These are phyloP conservation scores for Volucella bombylans DNA, from an alignment of 2,888 invertebrate genomes.

Conservation along the genomic window DNA sequence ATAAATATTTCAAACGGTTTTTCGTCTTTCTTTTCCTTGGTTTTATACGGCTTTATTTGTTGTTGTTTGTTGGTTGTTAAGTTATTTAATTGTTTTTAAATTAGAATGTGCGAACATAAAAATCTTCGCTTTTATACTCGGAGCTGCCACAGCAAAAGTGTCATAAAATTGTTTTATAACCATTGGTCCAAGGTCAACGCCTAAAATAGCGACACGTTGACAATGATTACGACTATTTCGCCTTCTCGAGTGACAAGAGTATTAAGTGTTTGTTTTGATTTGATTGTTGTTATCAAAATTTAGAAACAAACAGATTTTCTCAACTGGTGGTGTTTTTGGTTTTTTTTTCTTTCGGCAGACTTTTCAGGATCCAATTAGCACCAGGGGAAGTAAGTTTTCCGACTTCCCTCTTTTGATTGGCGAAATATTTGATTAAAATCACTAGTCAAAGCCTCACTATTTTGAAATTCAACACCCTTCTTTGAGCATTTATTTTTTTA, in stretches of 20 bases:
- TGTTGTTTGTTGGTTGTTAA: conserved; percentile 6
- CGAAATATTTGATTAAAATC: conserved; percentile 1
- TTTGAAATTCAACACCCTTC: not conserved
- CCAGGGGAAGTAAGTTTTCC: conserved; percentile 1
- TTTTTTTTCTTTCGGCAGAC: not conserved
- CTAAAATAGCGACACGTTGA: conserved; percentile 22
- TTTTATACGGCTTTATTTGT: conserved; percentile 19
- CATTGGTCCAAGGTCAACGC: conserved; percentile 64
- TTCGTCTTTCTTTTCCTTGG: not conserved
- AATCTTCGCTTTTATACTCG: conserved; percentile 61
- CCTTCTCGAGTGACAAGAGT: conserved; percentile 26
- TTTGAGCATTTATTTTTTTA: conserved; percentile 12
- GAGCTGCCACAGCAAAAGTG: conserved; percentile 44
- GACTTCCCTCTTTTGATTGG: not conserved
- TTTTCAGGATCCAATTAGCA: conserved; percentile 28
- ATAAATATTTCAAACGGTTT: conserved; percentile 32
- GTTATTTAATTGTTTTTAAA: conserved; percentile 69
- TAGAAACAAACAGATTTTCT: conserved; percentile 9
- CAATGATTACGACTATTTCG: conserved; percentile 20
- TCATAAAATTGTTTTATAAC: conserved; percentile 72
- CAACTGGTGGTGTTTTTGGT: not conserved
- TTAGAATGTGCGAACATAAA: conserved; percentile 71
- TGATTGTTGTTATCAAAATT: conserved; percentile 7
- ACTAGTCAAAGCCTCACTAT: not conserved
- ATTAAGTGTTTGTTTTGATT: conserved; percentile 4